These are phyloP conservation scores for Athalia cordata DNA, from an alignment of 2,888 invertebrate genomes.

Conservation along the genomic window DNA sequence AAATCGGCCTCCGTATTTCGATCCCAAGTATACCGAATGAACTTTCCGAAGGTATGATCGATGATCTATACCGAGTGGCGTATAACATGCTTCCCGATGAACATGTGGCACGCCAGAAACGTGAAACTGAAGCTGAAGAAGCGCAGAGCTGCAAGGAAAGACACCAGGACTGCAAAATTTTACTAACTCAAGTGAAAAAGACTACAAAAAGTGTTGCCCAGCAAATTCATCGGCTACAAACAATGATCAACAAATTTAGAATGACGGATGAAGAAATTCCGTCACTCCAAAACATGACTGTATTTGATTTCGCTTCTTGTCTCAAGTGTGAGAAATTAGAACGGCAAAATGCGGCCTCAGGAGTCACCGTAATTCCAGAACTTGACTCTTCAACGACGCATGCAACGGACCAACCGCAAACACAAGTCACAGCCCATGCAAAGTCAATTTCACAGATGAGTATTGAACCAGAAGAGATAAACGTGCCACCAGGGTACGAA, in stretches of 20 bases:
- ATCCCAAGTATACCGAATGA: background rate
- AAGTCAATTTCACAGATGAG: background rate
- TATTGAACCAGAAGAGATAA: background rate
- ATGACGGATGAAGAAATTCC: constrained; percentile 12
- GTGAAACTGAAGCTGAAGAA: background rate
- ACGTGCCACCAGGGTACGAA: background rate
- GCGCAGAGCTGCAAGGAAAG: constrained; percentile 46
- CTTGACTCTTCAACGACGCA: background rate
- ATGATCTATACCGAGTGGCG: background rate
- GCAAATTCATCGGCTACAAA: constrained; percentile 39
- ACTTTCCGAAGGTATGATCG: background rate
- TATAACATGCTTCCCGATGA: background rate
- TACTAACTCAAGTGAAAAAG: constrained; percentile 47
- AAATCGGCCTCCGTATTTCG: background rate
- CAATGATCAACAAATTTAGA: constrained; percentile 24
- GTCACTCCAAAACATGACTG: background rate
- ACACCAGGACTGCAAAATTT: constrained; percentile 49
- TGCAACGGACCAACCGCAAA: background rate
- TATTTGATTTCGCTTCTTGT: constrained; percentile 52
- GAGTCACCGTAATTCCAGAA: background rate
- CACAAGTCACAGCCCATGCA: no score
- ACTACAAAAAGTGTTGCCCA: constrained; percentile 39
- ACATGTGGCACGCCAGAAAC: background rate
- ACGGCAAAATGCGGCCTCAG: background rate
- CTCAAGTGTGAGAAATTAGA: constrained; percentile 54